A percentile compares a stretch with the other conserved stretches of the same genome.
Conservation (phyloP, 2,113 vertebrate species). For the Sigmodon hispidus region DNA sequence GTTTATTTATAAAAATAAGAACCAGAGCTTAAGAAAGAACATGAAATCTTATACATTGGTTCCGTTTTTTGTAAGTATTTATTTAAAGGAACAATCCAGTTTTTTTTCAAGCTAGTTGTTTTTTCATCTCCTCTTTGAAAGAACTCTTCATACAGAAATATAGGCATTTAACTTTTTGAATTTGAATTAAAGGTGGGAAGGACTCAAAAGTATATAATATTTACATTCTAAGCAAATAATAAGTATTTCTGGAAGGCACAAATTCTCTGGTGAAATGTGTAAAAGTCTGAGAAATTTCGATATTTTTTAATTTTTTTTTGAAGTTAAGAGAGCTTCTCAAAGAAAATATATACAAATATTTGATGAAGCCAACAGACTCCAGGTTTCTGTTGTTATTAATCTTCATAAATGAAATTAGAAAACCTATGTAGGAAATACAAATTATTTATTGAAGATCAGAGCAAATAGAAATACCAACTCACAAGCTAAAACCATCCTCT, state of each 20-base stretch:
- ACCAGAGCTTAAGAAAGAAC: not conserved
- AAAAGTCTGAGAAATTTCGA: not conserved
- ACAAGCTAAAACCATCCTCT: not conserved
- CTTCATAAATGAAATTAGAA: not conserved
- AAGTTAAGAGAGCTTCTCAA: constrained; percentile 13
- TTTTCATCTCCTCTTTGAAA: constrained; percentile 35
- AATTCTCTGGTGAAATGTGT: not conserved
- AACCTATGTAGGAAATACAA: not conserved
- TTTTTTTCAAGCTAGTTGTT: constrained; percentile 51
- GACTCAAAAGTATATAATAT: constrained; percentile 23
- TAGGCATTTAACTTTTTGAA: constrained; percentile 35
- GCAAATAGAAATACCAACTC: not conserved
- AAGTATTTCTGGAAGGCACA: constrained; percentile 49
- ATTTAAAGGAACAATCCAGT: constrained; percentile 1
- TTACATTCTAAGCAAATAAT: constrained; percentile 62
- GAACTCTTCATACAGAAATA: constrained; percentile 30
- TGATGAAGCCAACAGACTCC: not conserved
- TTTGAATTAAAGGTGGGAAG: constrained; percentile 65
- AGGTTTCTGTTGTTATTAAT: constrained; percentile 55
- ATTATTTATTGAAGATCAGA: constrained; percentile 34
- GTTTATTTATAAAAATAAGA: not conserved
- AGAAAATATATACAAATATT: constrained; percentile 15
- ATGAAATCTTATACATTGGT: not conserved
- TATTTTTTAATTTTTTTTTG: not conserved
- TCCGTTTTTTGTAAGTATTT: not conserved